Evolutionary conservation across 2,888 invertebrate species (phyloP).

Genomic region (Drosophila pegasa): DNA sequence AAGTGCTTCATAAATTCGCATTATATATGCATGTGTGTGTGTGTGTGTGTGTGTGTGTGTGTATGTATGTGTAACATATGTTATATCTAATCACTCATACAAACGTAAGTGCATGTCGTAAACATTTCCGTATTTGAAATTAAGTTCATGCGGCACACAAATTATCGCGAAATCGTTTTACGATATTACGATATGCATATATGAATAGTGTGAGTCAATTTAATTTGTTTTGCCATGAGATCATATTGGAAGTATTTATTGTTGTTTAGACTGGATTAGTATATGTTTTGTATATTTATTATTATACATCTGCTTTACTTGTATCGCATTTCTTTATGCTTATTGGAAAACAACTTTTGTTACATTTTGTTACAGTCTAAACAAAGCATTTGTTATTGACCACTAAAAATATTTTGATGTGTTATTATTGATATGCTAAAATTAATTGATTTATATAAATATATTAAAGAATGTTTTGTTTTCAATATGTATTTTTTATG

Average conservation of each 20-base stretch:
- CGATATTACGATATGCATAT: background rate
- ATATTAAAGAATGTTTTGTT: background rate
- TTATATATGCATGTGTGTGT: constrained; percentile 23
- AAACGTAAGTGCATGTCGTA: constrained; percentile 27
- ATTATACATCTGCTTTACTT: too few species aligned
- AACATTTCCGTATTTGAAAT: constrained; percentile 37
- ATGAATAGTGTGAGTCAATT: background rate
- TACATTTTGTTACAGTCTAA: too few species aligned
- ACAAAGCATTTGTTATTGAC: too few species aligned
- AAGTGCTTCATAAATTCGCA: constrained; percentile 53
- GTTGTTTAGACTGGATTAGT: too few species aligned
- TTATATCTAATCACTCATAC: constrained; percentile 46
- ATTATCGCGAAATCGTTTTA: constrained; percentile 9
- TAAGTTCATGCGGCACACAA: constrained; percentile 27
- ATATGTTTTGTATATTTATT: background rate
- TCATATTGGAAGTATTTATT: background rate
- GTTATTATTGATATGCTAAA: too few species aligned
- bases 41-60: background rate
- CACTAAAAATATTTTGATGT: too few species aligned
- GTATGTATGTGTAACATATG: constrained; percentile 1
- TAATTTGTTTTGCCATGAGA: background rate
- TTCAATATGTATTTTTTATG: too few species aligned
- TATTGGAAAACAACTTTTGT: too few species aligned
- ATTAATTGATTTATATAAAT: background rate
- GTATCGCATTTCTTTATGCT: background rate